Percentiles rank a stretch among this genome's conserved stretches.
Conservation (phyloP, 2,888 invertebrate genomes). For the Stenodera caucasica region DNA sequence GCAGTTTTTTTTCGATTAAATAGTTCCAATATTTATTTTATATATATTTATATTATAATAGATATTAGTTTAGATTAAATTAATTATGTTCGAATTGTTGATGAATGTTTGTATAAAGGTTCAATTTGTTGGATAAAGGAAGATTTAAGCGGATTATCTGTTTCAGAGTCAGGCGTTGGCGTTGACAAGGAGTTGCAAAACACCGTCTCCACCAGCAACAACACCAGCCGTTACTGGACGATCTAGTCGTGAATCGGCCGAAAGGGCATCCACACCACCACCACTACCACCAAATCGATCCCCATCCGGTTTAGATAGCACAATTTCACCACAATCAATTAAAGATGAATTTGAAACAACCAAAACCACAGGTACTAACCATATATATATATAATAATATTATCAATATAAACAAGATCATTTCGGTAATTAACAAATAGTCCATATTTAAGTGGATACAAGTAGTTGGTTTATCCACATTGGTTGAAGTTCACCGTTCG, state of each 20-base stretch:
- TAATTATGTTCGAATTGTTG: not conserved
- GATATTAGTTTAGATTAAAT: not conserved
- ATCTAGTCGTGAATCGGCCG: conserved; percentile 57
- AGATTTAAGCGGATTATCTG: conserved; percentile 22
- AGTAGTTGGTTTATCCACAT: conserved; percentile 32
- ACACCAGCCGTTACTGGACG: conserved; percentile 45
- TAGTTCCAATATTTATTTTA: no score
- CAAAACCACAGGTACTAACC: conserved; percentile 64
- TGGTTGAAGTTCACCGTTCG: conserved; percentile 35
- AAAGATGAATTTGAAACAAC: conserved; percentile 69
- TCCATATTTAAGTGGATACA: no score
- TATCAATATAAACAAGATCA: no score
- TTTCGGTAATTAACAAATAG: conserved; percentile 7
- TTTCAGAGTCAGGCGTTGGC: conserved; percentile 69
- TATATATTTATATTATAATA: no score
- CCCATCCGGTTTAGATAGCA: conserved; percentile 56
- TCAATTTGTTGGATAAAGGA: not conserved
- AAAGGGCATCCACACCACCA: conserved; percentile 57
- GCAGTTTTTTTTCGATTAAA: not conserved
- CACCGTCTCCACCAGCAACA: conserved; percentile 50
- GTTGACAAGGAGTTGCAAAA: conserved; percentile 61
- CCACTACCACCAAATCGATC: conserved; percentile 52
- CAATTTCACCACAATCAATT: conserved; percentile 61
- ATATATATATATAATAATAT: not conserved
- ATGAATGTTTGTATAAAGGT: not conserved